These are phyloP conservation scores for Martes flavigula DNA, from an alignment of 2,797 vertebrate genomes.

Conservation along the genomic window DNA sequence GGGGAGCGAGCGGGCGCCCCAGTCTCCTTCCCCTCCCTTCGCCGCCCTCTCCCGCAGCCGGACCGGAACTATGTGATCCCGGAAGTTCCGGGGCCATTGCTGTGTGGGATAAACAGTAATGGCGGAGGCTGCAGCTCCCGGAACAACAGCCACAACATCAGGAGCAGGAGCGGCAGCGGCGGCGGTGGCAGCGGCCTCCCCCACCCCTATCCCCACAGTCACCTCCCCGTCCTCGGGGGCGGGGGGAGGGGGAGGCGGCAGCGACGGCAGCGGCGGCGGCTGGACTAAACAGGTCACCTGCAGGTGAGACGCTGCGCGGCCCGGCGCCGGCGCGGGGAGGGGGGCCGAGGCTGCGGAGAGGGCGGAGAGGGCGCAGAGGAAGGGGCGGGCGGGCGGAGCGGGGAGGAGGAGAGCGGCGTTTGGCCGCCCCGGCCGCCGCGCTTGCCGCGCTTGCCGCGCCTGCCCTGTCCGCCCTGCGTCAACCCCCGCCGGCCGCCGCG, in stretches of 20 bases:
- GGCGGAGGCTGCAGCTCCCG: constrained; percentile 96
- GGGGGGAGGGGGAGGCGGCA: constrained; percentile 77
- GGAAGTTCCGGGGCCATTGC: constrained; percentile 92
- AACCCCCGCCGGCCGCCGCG: background rate
- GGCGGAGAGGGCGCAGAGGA: background rate
- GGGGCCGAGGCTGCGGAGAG: background rate
- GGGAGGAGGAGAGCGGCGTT: background rate
- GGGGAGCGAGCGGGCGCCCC: background rate
- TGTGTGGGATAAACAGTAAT: constrained; percentile 97
- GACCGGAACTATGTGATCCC: constrained; percentile 86
- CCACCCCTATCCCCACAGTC: constrained; percentile 71
- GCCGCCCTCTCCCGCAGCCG: constrained; percentile 34
- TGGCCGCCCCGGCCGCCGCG: background rate
- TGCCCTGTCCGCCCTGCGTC: background rate
- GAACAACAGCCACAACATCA: constrained; percentile 83
- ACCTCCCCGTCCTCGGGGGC: constrained; percentile 73
- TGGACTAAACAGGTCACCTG: constrained; percentile 98
- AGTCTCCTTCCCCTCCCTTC: background rate
- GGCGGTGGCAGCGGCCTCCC: constrained; percentile 74
- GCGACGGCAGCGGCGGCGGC: constrained; percentile 85
- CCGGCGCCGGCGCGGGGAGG: constrained; percentile 15
- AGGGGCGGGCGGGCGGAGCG: background rate
- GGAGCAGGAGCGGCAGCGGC: constrained; percentile 75
- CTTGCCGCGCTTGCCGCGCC: background rate
- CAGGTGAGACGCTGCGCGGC: constrained; percentile 86